Conservation (phyloP, 35 echinoderm and acorn worm genomes). For the Lytechinus variegatus region DNA sequence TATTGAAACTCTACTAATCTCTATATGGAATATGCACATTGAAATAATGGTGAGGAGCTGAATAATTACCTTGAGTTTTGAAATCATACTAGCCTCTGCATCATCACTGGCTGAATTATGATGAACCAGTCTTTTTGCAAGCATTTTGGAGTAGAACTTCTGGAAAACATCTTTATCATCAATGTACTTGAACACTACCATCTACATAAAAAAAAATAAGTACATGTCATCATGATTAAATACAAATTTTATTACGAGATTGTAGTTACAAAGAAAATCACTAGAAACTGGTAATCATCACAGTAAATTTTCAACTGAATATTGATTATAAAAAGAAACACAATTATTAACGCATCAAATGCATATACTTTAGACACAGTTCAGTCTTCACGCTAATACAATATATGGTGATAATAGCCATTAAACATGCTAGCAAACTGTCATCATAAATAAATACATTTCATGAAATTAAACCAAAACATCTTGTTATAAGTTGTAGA, state of each 20-base stretch:
- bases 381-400: too few relatives aligned
- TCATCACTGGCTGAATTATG: constrained; percentile 93
- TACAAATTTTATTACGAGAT: background rate
- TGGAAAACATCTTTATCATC: constrained; percentile 98
- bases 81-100: constrained; percentile 96
- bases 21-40: too few relatives aligned
- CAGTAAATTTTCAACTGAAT: background rate
- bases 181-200: constrained; percentile 99
- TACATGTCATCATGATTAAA: background rate
- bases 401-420: too few relatives aligned
- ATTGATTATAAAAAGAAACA: background rate
- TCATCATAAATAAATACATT: too few relatives aligned
- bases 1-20: too few relatives aligned
- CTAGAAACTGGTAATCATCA: background rate
- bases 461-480: too few relatives aligned
- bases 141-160: constrained; percentile 97
- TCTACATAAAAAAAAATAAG: constrained; percentile 54
- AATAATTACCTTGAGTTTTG: constrained; percentile 84
- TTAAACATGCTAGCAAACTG: too few relatives aligned
- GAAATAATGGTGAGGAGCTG: too few relatives aligned
- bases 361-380: too few relatives aligned
- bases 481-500: too few relatives aligned
- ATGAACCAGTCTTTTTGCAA: constrained; percentile 96
- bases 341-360: background rate
- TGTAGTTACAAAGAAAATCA: background rate